Percentiles rank a stretch among this genome's conserved stretches.
phyloP scores from a whole-genome alignment of 1,140 invertebrate species.

The Nasonia giraulti region DNA sequence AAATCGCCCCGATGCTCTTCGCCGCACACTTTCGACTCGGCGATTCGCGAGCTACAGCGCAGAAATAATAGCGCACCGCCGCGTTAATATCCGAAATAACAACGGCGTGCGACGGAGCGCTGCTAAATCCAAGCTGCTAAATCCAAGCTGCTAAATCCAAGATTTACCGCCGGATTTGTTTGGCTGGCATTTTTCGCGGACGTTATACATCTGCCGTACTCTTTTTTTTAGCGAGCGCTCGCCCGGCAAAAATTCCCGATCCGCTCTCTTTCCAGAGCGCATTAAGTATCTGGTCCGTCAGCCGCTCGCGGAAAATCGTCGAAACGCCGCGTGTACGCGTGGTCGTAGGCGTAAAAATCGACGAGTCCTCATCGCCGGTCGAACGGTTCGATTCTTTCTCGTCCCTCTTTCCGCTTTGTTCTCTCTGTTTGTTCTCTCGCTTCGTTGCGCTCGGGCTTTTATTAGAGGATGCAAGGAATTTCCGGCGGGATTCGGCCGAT shows the following conservation, averaged over 20 bases:
- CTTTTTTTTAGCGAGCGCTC: not conserved
- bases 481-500: not conserved
- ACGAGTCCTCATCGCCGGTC: not conserved
- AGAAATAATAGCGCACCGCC: too few relatives aligned
- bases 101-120: conserved; percentile 24
- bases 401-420: too few relatives aligned
- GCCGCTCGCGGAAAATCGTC: too few relatives aligned
- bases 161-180: conserved; percentile 32
- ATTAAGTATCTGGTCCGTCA: too few relatives aligned
- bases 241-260: not conserved
- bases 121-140: conserved; percentile 39
- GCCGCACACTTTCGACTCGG: conserved; percentile 52
- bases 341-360: conserved; percentile 7
- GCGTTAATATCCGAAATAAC: conserved; percentile 59
- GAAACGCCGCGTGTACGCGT: not conserved
- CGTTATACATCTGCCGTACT: not conserved
- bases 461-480: too few relatives aligned
- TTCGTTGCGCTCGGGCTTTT: too few relatives aligned
- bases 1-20: conserved; percentile 46
- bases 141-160: conserved; percentile 30
- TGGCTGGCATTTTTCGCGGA: too few relatives aligned
- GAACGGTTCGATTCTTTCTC: too few relatives aligned
- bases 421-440: too few relatives aligned
- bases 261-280: too few relatives aligned
- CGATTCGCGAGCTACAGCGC: conserved; percentile 49